Base-by-base conservation (phyloP, 2,888 invertebrate genomes). In the Diploptera punctata region DNA sequence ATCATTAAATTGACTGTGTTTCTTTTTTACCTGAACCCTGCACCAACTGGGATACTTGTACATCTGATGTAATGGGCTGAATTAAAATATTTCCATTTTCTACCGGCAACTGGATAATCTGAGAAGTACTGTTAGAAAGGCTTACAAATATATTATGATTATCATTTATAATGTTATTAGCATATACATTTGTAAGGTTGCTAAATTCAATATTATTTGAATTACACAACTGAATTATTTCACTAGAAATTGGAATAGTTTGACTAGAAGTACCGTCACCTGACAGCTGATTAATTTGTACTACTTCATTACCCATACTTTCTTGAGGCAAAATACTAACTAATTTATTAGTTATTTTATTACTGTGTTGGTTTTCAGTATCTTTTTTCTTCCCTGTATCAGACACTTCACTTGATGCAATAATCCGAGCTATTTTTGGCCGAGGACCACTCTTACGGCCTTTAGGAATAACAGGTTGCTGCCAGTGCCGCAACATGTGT, bases 401-500 rank as follows among this genome's bases (percentile, higher is more conserved):
- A n/a, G n/a, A n/a, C n/a, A n/a, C n/a, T n/a, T n/a, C n/a, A n/a
- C n/a, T 10, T 33, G 10, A 5, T 33, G 33, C 7, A 7, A 26
- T 47, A 13, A 65, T 29, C 10, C 65, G 65, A 7, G 24, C 29
- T n/a, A 65, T 7, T 18, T 44, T 65, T 7, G 65, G 47, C n/a
- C n/a, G 65, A n/a, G 65, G 44, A 3, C 65, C 65, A 47, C 47
- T 29, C 5, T 47, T 43, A n/a, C 47, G 21, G 9, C 65, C 47
- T 16, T 19, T 47, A 24, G 29, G 18, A 26, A 44, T 29, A 3
- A 44, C 24, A 2, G 65, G 65, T 26, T 21, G 65, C 44, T 65
- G 65, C 18, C 26, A 19, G 21, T 76, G 76, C 2, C 65, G 70
- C 1, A 69, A 29, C 5, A 70, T 61, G 52, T 76, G 76, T 1